Base-by-base conservation (phyloP, 2,113 vertebrate genomes). In the Heterocephalus glaber region DNA sequence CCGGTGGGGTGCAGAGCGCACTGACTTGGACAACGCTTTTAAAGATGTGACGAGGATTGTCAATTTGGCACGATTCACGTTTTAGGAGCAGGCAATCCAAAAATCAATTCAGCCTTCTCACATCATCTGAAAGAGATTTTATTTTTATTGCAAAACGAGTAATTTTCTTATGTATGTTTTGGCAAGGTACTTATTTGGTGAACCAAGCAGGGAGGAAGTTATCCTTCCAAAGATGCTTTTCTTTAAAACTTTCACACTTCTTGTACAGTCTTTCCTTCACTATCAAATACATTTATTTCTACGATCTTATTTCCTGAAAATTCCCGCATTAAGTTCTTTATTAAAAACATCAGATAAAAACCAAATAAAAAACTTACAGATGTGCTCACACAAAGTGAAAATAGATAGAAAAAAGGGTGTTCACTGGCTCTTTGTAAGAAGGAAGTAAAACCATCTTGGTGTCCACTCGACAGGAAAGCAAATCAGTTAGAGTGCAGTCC, bases 321-420 rank as follows among this genome's bases (percentile, higher is more conserved):
- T 56, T 19, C 56, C 56, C 17, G 30, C 11, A 77, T 80, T 76
- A 87, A 58, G 41, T 76, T 30, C 70, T 81, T 81, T 85, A 86
- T 77, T 96, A 92, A 3, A 92, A 94, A 93, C 86, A 90, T 56
- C 74, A 66, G 44, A 44, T 85, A 96, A 93, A 93, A 97, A 70
- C 19, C 84, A 93, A 95, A 95, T 72, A n/a, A 72, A 92, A 94
- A 95, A 54, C 11, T 65, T 80, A 93, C 33, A 65, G 68, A 94
- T 87, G 93, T 74, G 47, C 74, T 81, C 63, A 76, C 16, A 86
- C 4, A 60, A 85, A 47, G n/a, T 86, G 76, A 92, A 98, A 94
- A 93, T n/a, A 94, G 19, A 66, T 63, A 81, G 49, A 94, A 41
- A 12, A 52, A 79, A 86, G 81, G 26, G 44, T 83, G 41, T 94